Evolutionary conservation across 2,797 vertebrate species (phyloP).

Genomic region (Sardinella longiceps): DNA sequence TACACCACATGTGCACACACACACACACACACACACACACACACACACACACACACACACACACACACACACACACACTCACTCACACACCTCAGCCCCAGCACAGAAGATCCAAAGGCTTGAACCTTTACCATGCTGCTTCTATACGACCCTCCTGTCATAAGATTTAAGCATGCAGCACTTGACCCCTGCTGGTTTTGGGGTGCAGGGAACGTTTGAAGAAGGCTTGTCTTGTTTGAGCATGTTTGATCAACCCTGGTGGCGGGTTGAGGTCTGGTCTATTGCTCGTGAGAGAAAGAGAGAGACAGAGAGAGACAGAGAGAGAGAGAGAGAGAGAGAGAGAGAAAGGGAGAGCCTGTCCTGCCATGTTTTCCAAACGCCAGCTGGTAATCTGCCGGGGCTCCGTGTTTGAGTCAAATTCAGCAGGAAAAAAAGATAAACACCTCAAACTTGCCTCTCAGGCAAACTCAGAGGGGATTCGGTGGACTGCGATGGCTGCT

Average conservation of each 20-base stretch:
- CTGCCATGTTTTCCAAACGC: not conserved
- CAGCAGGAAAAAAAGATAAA: not conserved
- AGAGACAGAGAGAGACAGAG: not conserved
- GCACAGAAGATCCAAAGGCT: conserved; percentile 48
- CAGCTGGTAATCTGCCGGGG: not conserved
- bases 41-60: not conserved
- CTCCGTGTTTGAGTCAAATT: not conserved
- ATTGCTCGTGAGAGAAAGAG: not conserved
- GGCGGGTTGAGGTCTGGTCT: not conserved
- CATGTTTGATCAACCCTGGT: conserved; percentile 1
- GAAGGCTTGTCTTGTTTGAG: not conserved
- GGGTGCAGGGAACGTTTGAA: not conserved
- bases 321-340: conserved; percentile 2
- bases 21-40: too few relatives aligned
- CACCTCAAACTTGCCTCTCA: not conserved
- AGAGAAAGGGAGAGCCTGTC: not conserved
- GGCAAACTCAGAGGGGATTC: conserved; percentile 2
- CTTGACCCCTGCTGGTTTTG: not conserved
- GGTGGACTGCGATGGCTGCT: not conserved
- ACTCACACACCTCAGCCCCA: not conserved
- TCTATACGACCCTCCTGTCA: conserved; percentile 1
- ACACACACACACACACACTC: not conserved
- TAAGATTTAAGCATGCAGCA: conserved; percentile 2
- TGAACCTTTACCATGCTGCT: not conserved
- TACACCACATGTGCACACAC: too few relatives aligned